A percentile compares a stretch with the other conserved stretches of the same genome.
phyloP scores from a whole-genome alignment of 2,888 invertebrate species.

The Margaritifera margaritifera region DNA sequence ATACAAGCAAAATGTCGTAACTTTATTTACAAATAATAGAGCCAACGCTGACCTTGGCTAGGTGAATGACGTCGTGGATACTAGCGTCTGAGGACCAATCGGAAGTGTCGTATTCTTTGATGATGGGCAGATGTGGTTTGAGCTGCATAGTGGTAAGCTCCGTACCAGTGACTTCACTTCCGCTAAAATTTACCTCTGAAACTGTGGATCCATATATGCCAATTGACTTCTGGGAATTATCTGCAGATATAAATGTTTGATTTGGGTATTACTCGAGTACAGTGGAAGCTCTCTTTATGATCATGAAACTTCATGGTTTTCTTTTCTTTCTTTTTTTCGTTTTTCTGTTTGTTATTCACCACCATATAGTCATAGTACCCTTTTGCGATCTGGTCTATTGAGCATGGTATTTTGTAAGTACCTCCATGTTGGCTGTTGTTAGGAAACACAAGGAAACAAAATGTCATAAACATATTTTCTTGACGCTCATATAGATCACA shows the following conservation, averaged over 20 bases:
- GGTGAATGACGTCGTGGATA: constrained; percentile 42
- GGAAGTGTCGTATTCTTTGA: constrained; percentile 37
- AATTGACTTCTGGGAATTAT: constrained; percentile 22
- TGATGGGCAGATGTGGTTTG: constrained; percentile 28
- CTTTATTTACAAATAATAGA: not conserved
- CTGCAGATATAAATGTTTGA: not conserved
- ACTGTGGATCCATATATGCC: constrained; percentile 35
- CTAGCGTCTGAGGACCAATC: constrained; percentile 48
- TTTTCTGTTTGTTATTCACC: no score
- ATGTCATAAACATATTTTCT: no score
- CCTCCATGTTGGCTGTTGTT: no score
- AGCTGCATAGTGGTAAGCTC: constrained; percentile 19
- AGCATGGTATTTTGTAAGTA: no score
- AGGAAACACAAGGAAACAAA: no score
- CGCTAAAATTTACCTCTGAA: constrained; percentile 27
- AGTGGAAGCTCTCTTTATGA: no score
- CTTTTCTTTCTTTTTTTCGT: no score
- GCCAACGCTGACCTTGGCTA: constrained; percentile 37
- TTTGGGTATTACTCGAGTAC: not conserved
- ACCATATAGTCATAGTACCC: no score
- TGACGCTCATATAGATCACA: no score
- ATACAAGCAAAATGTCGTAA: no score
- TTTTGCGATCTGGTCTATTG: no score
- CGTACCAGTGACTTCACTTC: constrained; percentile 8
- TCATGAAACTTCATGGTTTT: no score